A percentile compares a stretch with the other conserved stretches of the same genome.
Evolutionary conservation across 2,888 invertebrate genomes (phyloP).

Genomic region (Pammene fasciana): DNA sequence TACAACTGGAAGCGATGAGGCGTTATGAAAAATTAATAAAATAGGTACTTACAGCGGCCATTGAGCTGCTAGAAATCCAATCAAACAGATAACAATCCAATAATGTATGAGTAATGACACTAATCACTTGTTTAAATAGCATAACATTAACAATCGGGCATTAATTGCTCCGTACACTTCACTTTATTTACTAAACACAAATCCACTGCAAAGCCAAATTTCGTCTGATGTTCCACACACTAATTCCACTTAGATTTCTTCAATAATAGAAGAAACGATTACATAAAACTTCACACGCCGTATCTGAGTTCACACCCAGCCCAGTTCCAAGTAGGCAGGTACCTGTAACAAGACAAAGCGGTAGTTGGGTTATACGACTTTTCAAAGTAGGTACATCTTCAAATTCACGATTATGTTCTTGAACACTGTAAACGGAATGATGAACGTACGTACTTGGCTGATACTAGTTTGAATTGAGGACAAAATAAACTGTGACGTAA

Average conservation of each 20-base stretch:
- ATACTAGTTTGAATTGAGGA: slow-evolving; percentile 64
- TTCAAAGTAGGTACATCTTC: slow-evolving; percentile 34
- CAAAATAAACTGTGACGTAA: slow-evolving; percentile 78
- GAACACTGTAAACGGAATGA: slow-evolving; percentile 50
- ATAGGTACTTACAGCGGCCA: slow-evolving; percentile 70
- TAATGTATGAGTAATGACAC: slow-evolving; percentile 56
- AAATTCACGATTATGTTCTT: slow-evolving; percentile 44
- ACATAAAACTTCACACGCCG: slow-evolving; percentile 80
- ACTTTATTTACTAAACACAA: slow-evolving; percentile 58
- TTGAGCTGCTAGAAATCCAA: slow-evolving; percentile 67
- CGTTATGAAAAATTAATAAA: not conserved
- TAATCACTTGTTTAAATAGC: slow-evolving; percentile 68
- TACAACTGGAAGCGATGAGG: too few species aligned
- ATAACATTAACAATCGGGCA: slow-evolving; percentile 58
- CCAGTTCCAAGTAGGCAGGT: slow-evolving; percentile 74
- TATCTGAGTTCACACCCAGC: slow-evolving; percentile 81
- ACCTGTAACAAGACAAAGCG: slow-evolving; percentile 83
- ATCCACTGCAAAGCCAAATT: slow-evolving; percentile 61
- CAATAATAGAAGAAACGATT: slow-evolving; percentile 71
- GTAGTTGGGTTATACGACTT: slow-evolving; percentile 64
- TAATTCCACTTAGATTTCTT: slow-evolving; percentile 63
- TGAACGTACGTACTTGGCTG: slow-evolving; percentile 65
- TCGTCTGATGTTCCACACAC: slow-evolving; percentile 57
- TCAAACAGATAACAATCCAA: slow-evolving; percentile 70
- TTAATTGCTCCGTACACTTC: slow-evolving; percentile 63